Conservation (phyloP, 2,888 invertebrate genomes). For the Mystacides longicornis region DNA sequence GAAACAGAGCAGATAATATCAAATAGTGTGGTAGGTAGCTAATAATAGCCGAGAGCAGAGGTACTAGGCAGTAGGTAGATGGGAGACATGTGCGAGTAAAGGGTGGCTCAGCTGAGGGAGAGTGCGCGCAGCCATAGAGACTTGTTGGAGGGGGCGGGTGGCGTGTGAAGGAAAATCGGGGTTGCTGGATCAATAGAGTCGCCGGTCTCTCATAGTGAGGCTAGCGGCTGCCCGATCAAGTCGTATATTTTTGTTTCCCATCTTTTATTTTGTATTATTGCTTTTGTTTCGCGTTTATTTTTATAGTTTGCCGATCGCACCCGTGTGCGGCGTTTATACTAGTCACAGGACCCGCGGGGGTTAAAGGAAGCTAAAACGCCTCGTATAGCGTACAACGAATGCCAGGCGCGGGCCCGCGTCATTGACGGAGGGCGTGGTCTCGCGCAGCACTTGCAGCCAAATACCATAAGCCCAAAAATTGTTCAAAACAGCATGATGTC, state of each 20-base stretch:
- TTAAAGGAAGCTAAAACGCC: conserved; percentile 10
- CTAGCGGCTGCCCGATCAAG: conserved; percentile 46
- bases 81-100: neutral
- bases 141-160: conserved; percentile 39
- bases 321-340: conserved; percentile 6
- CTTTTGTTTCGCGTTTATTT: conserved; percentile 42
- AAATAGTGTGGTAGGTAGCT: neutral
- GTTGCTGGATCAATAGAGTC: conserved; percentile 32
- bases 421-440: conserved; percentile 21
- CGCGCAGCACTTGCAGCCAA: conserved; percentile 6
- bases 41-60: neutral
- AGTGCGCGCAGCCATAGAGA: neutral
- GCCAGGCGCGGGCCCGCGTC: conserved; percentile 16
- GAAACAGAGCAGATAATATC: no score
- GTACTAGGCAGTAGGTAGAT: neutral
- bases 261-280: conserved; percentile 48
- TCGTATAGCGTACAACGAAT: conserved; percentile 7
- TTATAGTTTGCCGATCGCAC: conserved; percentile 40
- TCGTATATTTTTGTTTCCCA: conserved; percentile 48
- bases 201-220: conserved; percentile 36
- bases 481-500: conserved; percentile 57
- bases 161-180: conserved; percentile 33
- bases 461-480: neutral
- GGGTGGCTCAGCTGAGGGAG: conserved; percentile 1
- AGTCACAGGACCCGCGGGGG: conserved; percentile 5